Evolutionary conservation across 2,797 vertebrate species (phyloP), one percentile per base, ranked within the genome.

Genomic region (Tokudaia muenninki): DNA sequence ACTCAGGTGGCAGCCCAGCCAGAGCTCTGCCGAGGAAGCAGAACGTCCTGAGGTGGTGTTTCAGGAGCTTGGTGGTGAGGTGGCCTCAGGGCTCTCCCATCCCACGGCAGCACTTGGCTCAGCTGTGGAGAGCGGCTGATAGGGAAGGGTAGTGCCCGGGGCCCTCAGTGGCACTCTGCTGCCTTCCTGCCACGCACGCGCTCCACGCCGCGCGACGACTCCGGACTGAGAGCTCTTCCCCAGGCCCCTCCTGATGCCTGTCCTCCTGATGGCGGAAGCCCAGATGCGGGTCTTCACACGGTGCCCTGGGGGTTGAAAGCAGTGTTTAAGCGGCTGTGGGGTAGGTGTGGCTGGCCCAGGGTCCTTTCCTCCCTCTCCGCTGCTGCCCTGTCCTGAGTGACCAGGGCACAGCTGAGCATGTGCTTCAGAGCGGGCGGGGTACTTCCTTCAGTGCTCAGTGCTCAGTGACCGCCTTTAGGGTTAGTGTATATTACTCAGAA

Each of bases 171-270:
- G 55, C 59, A 13, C 50, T 22, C 17, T 96, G 94, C 22, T n/a
- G 94, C 97, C 95, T 97, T 72, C 52, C 98, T 97, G 98, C 98
- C 97, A 92, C 3, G 41, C 41, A 41, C 41, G 2, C 41, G 41
- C 41, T 41, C 41, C 41, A 41, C 41, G 41, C 97, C 98, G 92
- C 97, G 97, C 83, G 95, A 97, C 94, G 94, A 92, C 97, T 98
- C 98, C 92, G 96, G 98, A 98, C 96, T 97, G 97, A 97, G 95
- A 98, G 96, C 97, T 97, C 41, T 41, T 97, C 97, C 97, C 96
- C 94, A 41, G 98, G 94, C 96, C 67, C 97, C 98, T 96, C 97
- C 88, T 95, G 97, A 96, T 94, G 94, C 93, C 94, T 97, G 91
- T 96, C 96, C 97, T 96, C 95, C 97, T 97, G 87, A 92, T 96